Percentiles rank a stretch among this genome's conserved stretches.
phyloP scores from a whole-genome alignment of 1,140 invertebrate species.

The Anastrepha ludens region DNA sequence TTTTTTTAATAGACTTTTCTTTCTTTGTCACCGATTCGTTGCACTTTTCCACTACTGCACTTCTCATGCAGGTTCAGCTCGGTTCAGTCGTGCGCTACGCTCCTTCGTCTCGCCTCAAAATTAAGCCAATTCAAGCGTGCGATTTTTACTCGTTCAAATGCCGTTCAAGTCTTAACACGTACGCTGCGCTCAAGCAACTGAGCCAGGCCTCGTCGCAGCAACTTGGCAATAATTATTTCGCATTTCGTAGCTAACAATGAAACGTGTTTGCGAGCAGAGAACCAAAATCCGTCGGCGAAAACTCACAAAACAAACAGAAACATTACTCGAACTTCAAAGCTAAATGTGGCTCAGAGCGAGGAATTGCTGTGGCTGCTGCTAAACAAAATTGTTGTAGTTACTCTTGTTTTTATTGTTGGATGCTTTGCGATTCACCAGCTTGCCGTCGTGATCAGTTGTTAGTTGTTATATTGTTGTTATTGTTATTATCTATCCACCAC shows the following conservation, averaged over 20 bases:
- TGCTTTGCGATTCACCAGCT: neutral
- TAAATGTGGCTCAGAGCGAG: neutral
- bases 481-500: slow-evolving; percentile 4
- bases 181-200: slow-evolving; percentile 33
- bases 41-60: neutral
- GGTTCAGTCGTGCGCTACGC: neutral
- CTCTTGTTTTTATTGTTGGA: neutral
- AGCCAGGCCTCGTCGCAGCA: neutral
- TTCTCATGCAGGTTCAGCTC: neutral
- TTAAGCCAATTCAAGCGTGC: slow-evolving; percentile 8
- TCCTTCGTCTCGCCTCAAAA: neutral
- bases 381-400: neutral
- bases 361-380: neutral
- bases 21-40: neutral
- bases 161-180: slow-evolving; percentile 40
- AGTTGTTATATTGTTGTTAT: neutral
- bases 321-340: slow-evolving; percentile 2
- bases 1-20: neutral
- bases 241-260: neutral
- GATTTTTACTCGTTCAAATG: slow-evolving; percentile 7
- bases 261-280: slow-evolving; percentile 30
- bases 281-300: slow-evolving; percentile 26
- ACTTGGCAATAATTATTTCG: slow-evolving; percentile 23
- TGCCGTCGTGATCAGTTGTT: neutral
- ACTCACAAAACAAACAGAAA: neutral